Percentiles rank a stretch among this genome's conserved stretches.
These are phyloP conservation scores for Cariama cristata DNA, from an alignment of 2,113 vertebrate species.

Conservation along the genomic window DNA sequence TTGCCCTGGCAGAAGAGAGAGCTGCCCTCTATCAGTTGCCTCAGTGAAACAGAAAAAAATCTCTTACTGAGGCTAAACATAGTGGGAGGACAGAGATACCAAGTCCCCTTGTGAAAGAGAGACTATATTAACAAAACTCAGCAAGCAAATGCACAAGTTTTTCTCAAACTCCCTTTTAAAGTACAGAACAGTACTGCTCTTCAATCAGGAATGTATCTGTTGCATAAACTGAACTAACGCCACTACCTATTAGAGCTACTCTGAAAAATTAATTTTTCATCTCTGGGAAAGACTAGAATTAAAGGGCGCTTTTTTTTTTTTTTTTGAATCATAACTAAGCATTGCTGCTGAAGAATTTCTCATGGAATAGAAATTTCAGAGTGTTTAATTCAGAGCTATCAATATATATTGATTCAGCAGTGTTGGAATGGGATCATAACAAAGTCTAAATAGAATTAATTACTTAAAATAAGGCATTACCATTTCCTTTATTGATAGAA, in stretches of 20 bases:
- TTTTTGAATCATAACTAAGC: background rate
- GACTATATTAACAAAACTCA: background rate
- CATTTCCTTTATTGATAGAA: background rate
- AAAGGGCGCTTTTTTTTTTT: background rate
- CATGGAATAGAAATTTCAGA: background rate
- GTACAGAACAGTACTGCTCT: background rate
- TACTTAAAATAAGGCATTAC: background rate
- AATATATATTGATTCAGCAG: background rate
- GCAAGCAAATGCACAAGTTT: background rate
- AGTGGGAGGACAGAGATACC: background rate
- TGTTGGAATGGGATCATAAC: accelerated
- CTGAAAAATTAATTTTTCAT: background rate
- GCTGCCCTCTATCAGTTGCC: background rate
- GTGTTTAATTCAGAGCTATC: background rate
- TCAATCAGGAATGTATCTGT: background rate
- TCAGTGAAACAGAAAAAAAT: background rate
- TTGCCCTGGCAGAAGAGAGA: background rate
- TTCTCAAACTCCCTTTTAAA: background rate
- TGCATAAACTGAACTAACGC: background rate
- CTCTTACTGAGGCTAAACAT: background rate
- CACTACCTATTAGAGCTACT: background rate
- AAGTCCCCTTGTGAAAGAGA: background rate
- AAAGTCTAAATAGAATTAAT: background rate
- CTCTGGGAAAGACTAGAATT: background rate
- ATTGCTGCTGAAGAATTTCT: background rate